Evolutionary conservation across 1,140 invertebrate species (phyloP).

Genomic region (Dryas iulia): DNA sequence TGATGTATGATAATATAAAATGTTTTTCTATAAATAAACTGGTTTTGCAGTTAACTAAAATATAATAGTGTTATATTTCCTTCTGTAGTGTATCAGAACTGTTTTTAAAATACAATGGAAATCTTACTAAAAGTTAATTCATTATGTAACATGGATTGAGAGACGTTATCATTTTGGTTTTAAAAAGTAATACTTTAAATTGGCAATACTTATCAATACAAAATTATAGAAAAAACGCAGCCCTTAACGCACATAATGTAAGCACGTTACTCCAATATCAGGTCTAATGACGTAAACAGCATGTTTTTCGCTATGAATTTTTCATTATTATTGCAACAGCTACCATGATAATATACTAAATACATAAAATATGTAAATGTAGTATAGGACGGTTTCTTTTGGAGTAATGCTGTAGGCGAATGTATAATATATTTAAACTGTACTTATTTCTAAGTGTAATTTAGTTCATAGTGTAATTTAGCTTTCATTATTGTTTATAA

Average conservation of each 20-base stretch:
- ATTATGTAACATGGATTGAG: too few species aligned
- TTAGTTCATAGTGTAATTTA: too few species aligned
- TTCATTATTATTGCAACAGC: constrained; percentile 28
- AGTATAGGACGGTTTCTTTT: not conserved
- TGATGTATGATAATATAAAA: too few species aligned
- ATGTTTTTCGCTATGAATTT: constrained; percentile 28
- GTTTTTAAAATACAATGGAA: too few species aligned
- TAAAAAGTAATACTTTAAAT: not conserved
- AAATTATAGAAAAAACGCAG: not conserved
- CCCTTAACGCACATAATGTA: constrained; percentile 7
- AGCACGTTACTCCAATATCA: constrained; percentile 19
- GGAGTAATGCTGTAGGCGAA: not conserved
- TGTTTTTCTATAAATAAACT: too few species aligned
- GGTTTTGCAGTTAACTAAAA: too few species aligned
- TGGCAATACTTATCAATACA: not conserved
- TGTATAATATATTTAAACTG: not conserved
- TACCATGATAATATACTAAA: constrained; percentile 4
- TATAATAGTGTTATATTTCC: too few species aligned
- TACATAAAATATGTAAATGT: constrained; percentile 2
- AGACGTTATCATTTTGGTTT: too few species aligned
- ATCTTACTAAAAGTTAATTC: too few species aligned
- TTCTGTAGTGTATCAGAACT: too few species aligned
- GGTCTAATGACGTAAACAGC: constrained; percentile 12
- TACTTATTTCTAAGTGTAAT: not conserved
- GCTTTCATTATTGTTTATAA: too few species aligned